phyloP scores from a whole-genome alignment of 2,888 invertebrate genomes.

The Epistrophe grossulariae region DNA sequence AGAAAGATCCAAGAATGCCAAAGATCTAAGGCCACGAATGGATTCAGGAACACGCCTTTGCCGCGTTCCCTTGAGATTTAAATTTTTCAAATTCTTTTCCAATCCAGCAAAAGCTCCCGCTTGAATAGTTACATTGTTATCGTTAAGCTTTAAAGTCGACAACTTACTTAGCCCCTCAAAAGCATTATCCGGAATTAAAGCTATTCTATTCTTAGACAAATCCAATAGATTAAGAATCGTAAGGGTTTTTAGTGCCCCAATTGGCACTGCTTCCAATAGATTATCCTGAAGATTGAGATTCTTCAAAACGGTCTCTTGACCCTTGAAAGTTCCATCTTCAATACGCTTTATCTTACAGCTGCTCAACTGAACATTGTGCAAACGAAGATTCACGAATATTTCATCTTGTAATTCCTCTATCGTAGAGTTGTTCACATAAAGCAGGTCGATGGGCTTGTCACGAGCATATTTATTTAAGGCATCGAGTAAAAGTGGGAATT shows the following conservation, averaged over 20 bases:
- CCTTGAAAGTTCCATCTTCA: conserved; percentile 90
- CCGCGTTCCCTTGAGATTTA: conserved; percentile 94
- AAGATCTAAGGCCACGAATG: conserved; percentile 89
- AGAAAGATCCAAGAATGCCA: conserved; percentile 95
- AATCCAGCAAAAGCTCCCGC: conserved; percentile 90
- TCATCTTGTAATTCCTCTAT: conserved; percentile 88
- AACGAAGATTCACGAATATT: conserved; percentile 88
- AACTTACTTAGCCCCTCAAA: conserved; percentile 90
- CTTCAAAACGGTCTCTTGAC: conserved; percentile 91
- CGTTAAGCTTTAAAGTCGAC: conserved; percentile 93
- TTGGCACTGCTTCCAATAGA: conserved; percentile 91
- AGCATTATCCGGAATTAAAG: conserved; percentile 89
- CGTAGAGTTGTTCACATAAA: conserved; percentile 95
- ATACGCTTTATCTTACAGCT: conserved; percentile 91
- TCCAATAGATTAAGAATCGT: conserved; percentile 91
- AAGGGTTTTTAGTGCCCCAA: conserved; percentile 88
- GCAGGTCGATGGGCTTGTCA: conserved; percentile 90
- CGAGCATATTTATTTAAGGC: conserved; percentile 89
- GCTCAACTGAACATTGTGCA: conserved; percentile 93
- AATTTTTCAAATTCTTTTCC: conserved; percentile 92
- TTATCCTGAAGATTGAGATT: conserved; percentile 95
- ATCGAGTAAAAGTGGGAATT: conserved; percentile 89
- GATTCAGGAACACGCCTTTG: conserved; percentile 92
- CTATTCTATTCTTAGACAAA: conserved; percentile 92
- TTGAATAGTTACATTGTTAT: conserved; percentile 92